Conservation (phyloP, 2,888 invertebrate species). For the Sialis fuliginosa region DNA sequence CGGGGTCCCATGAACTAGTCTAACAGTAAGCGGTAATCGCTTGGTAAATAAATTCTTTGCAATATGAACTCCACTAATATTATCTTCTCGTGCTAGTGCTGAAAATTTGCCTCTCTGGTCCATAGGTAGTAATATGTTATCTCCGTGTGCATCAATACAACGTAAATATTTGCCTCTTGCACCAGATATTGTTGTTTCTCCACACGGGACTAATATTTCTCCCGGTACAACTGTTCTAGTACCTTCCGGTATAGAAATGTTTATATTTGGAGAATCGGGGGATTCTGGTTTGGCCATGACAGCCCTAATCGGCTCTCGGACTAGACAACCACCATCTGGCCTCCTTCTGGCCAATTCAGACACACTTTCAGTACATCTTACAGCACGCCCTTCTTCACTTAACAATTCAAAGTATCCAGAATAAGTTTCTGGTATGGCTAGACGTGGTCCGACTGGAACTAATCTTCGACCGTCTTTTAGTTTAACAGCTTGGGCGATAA, state of each 20-base stretch:
- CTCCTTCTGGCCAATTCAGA: constrained; percentile 62
- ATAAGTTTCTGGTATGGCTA: constrained; percentile 81
- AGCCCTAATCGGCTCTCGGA: constrained; percentile 59
- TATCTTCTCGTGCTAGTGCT: constrained; percentile 80
- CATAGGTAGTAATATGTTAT: constrained; percentile 62
- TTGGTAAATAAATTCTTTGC: constrained; percentile 77
- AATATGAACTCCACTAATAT: constrained; percentile 87
- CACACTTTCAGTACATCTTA: constrained; percentile 77
- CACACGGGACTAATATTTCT: constrained; percentile 64
- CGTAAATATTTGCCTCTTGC: constrained; percentile 66
- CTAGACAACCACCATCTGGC: constrained; percentile 56
- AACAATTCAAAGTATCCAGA: constrained; percentile 85
- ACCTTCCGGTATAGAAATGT: constrained; percentile 32
- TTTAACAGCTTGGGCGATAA: constrained; percentile 77
- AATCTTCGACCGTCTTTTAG: constrained; percentile 74
- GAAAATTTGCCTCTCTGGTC: constrained; percentile 86
- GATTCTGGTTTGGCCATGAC: constrained; percentile 42
- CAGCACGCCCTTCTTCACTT: constrained; percentile 85
- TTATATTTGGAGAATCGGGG: constrained; percentile 17
- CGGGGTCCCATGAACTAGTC: constrained; percentile 77
- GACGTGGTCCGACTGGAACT: constrained; percentile 61
- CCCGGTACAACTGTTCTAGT: constrained; percentile 64
- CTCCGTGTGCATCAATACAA: constrained; percentile 72
- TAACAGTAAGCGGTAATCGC: constrained; percentile 79
- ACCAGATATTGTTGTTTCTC: constrained; percentile 46